Base-by-base conservation (phyloP, 2,888 invertebrate species). In the Agriopis marginaria region DNA sequence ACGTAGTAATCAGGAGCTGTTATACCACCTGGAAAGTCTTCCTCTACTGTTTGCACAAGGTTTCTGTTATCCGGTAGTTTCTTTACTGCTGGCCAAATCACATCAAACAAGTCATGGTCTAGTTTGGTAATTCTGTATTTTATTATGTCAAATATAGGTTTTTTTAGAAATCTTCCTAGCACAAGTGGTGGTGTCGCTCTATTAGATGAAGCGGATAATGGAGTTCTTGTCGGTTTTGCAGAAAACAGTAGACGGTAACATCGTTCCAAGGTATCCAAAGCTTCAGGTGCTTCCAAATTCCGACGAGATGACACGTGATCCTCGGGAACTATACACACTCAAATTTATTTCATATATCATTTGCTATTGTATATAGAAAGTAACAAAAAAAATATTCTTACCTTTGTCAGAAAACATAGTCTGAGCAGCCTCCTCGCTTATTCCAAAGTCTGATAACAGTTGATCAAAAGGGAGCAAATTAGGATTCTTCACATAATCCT, bases 81-180 rank as follows among this genome's bases (percentile, higher is more conserved):
- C 84, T 97, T 97, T 77, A 98, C 96, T 66, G 98, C 97, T 12
- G 98, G 98, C 96, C 97, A 98, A 83, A 98, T 97, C 39, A 98
- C 96, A 86, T 98, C 98, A 82, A 98, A 97, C 6, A 98, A 95
- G 85, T 97, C 97, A 87, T 98, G 98, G 86, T 98, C 98, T 77
- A 97, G 95, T 88, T 96, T 96, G 40, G 98, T 98, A 79, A 97
- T 95, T 79, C 97, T 95, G 71, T 94, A 88, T 91, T 97, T 97
- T 69, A 98, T 95, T 68, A 92, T 89, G 77, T 98, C 97, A 88
- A 97, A 98, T 72, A 97, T 92, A 53, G 95, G 95, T 70, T 95
- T 95, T 82, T 96, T 97, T 40, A 98, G 93, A 85, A 97, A 97
- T 88, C 97, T 96, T 77, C 96, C 96, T 74, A 98, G 84, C 70